A percentile compares a stretch with the other conserved stretches of the same genome.
Evolutionary conservation across 2,113 vertebrate genomes (phyloP).

Genomic region (Scomber scombrus): DNA sequence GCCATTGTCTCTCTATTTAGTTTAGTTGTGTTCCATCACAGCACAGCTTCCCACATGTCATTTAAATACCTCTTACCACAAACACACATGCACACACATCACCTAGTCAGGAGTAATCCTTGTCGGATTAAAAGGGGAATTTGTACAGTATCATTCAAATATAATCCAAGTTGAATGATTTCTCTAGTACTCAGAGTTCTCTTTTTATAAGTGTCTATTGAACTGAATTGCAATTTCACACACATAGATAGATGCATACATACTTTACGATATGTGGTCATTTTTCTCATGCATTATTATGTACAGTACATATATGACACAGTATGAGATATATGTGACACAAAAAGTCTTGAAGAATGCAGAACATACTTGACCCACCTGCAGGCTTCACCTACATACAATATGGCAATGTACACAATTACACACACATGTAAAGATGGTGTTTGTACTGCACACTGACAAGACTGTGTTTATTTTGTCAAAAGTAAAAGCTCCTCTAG

Average conservation of each 20-base stretch:
- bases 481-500: neutral
- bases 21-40: slow-evolving; percentile 21
- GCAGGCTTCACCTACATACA: too few relatives aligned
- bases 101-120: slow-evolving; percentile 27
- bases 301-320: too few relatives aligned
- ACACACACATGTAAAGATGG: neutral
- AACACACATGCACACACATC: slow-evolving; percentile 6
- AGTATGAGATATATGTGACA: too few relatives aligned
- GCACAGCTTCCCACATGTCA: slow-evolving; percentile 16
- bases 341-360: too few relatives aligned
- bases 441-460: neutral
- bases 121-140: slow-evolving; percentile 28
- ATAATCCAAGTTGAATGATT: neutral
- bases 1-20: slow-evolving; percentile 38
- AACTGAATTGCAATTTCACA: too few relatives aligned
- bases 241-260: too few relatives aligned
- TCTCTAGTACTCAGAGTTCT: too few relatives aligned
- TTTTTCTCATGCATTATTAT: too few relatives aligned
- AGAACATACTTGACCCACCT: too few relatives aligned
- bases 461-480: neutral
- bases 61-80: slow-evolving; percentile 46
- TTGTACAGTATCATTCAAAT: neutral
- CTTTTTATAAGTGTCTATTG: too few relatives aligned
- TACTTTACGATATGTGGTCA: too few relatives aligned
- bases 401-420: neutral